Conservation (phyloP, 1,140 invertebrate genomes). For the Caligus rogercresseyi region DNA sequence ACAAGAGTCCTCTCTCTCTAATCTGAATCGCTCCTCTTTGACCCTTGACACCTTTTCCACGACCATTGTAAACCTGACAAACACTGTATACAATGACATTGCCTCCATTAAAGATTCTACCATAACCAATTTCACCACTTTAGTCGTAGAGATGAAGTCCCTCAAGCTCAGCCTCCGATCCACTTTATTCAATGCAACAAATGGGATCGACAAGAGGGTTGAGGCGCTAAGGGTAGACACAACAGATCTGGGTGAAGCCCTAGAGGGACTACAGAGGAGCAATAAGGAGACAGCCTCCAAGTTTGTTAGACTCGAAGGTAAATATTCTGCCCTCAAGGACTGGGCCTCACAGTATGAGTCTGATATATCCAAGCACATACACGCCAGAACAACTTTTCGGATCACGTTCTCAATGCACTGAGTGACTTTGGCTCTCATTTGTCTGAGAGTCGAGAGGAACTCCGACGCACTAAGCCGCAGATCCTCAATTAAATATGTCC, state of each 20-base stretch:
- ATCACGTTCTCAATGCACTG: neutral
- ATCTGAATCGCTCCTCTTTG: neutral
- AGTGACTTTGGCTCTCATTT: neutral
- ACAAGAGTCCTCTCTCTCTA: neutral
- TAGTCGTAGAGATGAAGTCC: neutral
- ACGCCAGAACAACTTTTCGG: conserved; percentile 8
- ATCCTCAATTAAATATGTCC: neutral
- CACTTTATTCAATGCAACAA: neutral
- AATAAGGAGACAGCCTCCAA: neutral
- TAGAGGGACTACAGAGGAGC: neutral
- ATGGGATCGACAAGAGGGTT: neutral
- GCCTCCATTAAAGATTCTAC: neutral
- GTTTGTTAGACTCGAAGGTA: neutral
- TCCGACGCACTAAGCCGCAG: neutral
- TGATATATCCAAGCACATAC: neutral
- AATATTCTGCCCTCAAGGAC: neutral
- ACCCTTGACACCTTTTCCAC: neutral
- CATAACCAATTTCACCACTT: neutral
- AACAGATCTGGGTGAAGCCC: neutral
- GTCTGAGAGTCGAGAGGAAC: neutral
- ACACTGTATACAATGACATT: neutral
- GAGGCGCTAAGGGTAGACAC: neutral
- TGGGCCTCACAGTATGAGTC: neutral
- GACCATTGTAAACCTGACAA: neutral
- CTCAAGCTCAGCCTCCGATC: neutral